Base-by-base conservation (phyloP, 1,140 invertebrate genomes). In the Reticulitermes speratus region DNA sequence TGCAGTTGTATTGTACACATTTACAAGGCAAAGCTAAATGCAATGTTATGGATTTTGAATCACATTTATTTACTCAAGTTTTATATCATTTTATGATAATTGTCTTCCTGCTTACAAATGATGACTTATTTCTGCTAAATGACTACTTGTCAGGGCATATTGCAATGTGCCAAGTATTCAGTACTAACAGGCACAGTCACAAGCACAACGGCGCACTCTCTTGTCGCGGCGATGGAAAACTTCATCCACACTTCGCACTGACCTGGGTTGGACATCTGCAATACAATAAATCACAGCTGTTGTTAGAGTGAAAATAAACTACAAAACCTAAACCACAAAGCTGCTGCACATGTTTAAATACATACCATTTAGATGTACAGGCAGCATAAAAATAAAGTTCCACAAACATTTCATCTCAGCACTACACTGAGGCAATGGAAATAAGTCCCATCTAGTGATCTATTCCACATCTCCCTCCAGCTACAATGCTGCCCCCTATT, bases 241-340 rank as follows among this genome's bases (percentile, higher is more conserved):
- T 12, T 93, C 92, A 21, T 91, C 92, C 87, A 93, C 90, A 59
- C 92, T 92, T 52, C 91, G 91, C 32, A 94, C 91, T 59, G 94
- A 95, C 89, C 94, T 92, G 88, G 94, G 94, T 89, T 95, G 94
- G 44, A 95, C 92, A 90, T 92, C 94, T 95, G 90, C 21, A 91
- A 90, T 45, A 14, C n/a, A 83, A 83, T 19, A 52, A 83, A 25
- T 83, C 44, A 45, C 82, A 83, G n/a, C 9, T 19, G 16, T 30
- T 14, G 14, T 25, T 83, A n/a, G 38, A 44, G 38, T 38, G 38
- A 38, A 38, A 38, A 38, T 38, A 38, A 2, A 38, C 19, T 55
- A 14, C n/a, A 25, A 30, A 25, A 30, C n/a, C 5, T 65, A 65
- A 65, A 12, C 6, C 2, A 65, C 21, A 25, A 65, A 65, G 59